Evolutionary conservation across 2,797 vertebrate genomes (phyloP).

Genomic region (Salmo trutta): DNA sequence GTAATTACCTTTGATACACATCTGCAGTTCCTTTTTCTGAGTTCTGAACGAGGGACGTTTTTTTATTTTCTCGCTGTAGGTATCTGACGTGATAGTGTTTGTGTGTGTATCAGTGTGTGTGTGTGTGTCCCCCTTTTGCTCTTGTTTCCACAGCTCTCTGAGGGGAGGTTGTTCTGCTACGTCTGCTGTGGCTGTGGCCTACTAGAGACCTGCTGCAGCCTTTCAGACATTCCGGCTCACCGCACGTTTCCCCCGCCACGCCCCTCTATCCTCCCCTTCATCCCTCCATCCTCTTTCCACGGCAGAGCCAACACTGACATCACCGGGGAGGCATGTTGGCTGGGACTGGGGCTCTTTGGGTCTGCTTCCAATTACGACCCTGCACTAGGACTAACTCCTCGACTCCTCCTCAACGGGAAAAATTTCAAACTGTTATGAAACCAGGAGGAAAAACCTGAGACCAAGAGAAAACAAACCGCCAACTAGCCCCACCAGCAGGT

Average conservation of each 20-base stretch:
- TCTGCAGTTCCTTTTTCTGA: constrained; percentile 15
- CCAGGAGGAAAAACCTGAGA: constrained; percentile 65
- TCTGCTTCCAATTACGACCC: constrained; percentile 78
- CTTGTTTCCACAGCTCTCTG: not conserved
- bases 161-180: not conserved
- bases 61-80: not conserved
- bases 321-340: constrained; percentile 69
- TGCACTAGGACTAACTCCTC: constrained; percentile 28
- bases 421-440: constrained; percentile 63
- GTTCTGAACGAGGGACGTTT: not conserved
- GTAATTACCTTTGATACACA: constrained; percentile 29
- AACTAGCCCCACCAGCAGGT: constrained; percentile 24
- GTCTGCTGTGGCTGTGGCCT: not conserved
- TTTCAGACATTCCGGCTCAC: constrained; percentile 58
- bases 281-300: constrained; percentile 25
- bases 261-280: constrained; percentile 33
- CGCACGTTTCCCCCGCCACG: constrained; percentile 28
- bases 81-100: not conserved
- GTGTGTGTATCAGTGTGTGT: not conserved
- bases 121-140: not conserved
- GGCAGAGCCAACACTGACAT: constrained; percentile 69
- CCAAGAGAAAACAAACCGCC: constrained; percentile 55
- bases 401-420: constrained; percentile 54
- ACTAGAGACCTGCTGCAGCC: constrained; percentile 35
- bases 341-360: constrained; percentile 63